phyloP scores from a whole-genome alignment of 2,113 vertebrate genomes.

The Semnornis frantzii region DNA sequence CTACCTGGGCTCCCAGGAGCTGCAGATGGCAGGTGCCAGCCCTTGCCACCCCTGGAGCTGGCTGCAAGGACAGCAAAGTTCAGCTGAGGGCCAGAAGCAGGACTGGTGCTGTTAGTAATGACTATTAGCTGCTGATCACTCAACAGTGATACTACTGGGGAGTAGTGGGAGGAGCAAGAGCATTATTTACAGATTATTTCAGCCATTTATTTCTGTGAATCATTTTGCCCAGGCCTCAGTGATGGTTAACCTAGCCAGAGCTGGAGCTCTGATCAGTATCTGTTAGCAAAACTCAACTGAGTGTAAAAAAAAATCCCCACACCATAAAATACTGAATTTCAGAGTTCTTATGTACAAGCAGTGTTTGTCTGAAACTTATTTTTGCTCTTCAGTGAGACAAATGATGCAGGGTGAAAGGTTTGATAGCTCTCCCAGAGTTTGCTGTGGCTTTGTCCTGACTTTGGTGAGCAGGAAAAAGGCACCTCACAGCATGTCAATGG shows the following conservation, averaged over 20 bases:
- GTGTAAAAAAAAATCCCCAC: neutral
- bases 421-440: neutral
- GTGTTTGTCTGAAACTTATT: neutral
- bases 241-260: fast-evolving
- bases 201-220: neutral
- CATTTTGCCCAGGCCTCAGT: neutral
- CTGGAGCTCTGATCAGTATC: neutral
- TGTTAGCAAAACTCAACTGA: neutral
- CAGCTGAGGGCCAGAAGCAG: no score
- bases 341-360: fast-evolving
- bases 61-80: no score
- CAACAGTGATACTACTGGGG: neutral
- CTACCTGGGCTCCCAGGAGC: no score
- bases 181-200: neutral
- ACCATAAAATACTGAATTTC: neutral
- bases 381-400: neutral
- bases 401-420: neutral
- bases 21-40: no score
- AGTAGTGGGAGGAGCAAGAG: neutral
- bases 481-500: neutral
- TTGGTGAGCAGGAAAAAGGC: neutral
- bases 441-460: neutral
- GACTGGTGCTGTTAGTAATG: neutral
- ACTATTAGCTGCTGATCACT: neutral
- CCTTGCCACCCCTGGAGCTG: no score